Evolutionary conservation across 2,888 invertebrate genomes (phyloP).

Genomic region (Drosophila stalkeri): DNA sequence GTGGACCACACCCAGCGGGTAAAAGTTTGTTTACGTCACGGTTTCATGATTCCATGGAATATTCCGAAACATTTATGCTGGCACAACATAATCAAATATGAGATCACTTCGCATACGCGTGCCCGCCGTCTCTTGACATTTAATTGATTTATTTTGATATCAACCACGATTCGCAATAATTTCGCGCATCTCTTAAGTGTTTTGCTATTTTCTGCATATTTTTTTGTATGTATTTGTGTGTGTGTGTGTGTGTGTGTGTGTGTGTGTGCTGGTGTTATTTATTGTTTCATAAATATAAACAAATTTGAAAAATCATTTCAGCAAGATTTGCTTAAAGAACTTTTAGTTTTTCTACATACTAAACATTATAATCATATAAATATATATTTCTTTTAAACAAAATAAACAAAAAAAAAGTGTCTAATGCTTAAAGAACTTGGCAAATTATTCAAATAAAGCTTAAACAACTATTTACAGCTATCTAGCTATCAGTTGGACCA

Average conservation of each 20-base stretch:
- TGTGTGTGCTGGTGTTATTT: too few relatives aligned
- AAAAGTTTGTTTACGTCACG: constrained; percentile 58
- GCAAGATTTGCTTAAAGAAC: not conserved
- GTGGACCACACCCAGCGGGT: constrained; percentile 31
- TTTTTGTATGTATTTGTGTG: not conserved
- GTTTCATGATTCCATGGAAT: constrained; percentile 55
- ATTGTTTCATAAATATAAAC: not conserved
- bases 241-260: not conserved
- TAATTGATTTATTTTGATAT: constrained; percentile 58
- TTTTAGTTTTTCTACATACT: not conserved
- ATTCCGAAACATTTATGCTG: constrained; percentile 70
- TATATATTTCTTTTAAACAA: not conserved
- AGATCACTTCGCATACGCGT: constrained; percentile 65
- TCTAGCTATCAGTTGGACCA: not conserved
- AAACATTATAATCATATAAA: not conserved
- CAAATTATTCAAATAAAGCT: not conserved
- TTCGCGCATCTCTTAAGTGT: constrained; percentile 35
- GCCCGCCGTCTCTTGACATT: constrained; percentile 15
- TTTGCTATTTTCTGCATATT: not conserved
- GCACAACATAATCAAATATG: constrained; percentile 51
- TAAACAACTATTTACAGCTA: not conserved
- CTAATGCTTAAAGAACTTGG: not conserved
- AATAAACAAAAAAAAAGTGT: not conserved
- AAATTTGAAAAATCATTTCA: not conserved
- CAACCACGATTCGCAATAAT: constrained; percentile 10